Conservation (phyloP, 1,140 invertebrate genomes). For the Aphidius gifuensis region DNA sequence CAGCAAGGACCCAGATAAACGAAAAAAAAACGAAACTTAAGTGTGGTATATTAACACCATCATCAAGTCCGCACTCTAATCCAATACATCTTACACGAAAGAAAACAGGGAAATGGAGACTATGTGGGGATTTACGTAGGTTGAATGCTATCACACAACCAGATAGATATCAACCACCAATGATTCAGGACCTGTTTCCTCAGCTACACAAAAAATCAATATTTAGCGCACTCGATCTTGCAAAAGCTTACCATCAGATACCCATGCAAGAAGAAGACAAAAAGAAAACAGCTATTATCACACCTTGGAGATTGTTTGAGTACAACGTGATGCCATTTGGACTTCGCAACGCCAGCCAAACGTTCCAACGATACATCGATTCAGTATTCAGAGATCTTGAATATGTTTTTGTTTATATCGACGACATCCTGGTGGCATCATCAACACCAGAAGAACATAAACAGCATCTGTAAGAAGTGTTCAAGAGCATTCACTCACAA, state of each 20-base stretch:
- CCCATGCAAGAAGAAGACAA: conserved; percentile 31
- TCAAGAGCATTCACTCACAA: conserved; percentile 11
- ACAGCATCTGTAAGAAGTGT: conserved; percentile 19
- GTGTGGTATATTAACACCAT: conserved; percentile 19
- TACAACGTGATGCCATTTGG: conserved; percentile 44
- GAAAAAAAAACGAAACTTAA: conserved; percentile 6
- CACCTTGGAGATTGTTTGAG: conserved; percentile 26
- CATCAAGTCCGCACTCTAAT: conserved; percentile 39
- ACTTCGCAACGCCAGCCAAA: conserved; percentile 24
- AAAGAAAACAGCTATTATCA: conserved; percentile 43
- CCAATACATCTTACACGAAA: conserved; percentile 42
- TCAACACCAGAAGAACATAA: conserved; percentile 23
- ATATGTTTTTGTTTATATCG: conserved; percentile 20
- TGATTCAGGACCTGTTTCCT: conserved; percentile 38
- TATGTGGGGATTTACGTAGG: conserved; percentile 41
- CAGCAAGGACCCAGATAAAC: not conserved
- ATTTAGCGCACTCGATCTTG: conserved; percentile 46
- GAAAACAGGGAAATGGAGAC: conserved; percentile 32
- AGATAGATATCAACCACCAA: conserved; percentile 36
- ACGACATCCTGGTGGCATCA: conserved; percentile 24
- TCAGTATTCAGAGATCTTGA: conserved; percentile 15
- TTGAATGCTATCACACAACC: conserved; percentile 39
- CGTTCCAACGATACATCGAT: conserved; percentile 33
- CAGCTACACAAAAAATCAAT: conserved; percentile 31
- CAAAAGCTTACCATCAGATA: conserved; percentile 50